Evolutionary conservation across 2,797 vertebrate species (phyloP).

Genomic region (Rhodeus uyekii): DNA sequence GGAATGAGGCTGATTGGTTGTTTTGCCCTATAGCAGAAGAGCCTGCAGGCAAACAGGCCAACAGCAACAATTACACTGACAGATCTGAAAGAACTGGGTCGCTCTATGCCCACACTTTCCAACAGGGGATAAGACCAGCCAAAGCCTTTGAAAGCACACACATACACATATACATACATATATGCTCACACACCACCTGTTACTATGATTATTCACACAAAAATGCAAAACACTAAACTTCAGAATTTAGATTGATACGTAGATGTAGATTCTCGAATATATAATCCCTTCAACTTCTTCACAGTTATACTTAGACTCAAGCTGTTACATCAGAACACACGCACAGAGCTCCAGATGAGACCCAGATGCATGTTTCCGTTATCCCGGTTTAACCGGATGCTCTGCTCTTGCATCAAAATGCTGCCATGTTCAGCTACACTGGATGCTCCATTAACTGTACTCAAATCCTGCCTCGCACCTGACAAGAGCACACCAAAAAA

Average conservation of each 20-base stretch:
- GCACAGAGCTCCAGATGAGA: conserved; percentile 33
- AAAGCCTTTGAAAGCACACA: conserved; percentile 73
- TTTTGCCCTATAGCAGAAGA: conserved; percentile 43
- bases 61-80: conserved; percentile 78
- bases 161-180: conserved; percentile 53
- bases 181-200: conserved; percentile 3
- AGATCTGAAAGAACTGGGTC: conserved; percentile 81
- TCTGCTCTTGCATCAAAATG: neutral
- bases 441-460: neutral
- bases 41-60: conserved; percentile 76
- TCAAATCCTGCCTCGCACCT: conserved; percentile 1
- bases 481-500: conserved; percentile 3
- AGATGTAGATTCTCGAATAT: neutral
- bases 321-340: conserved; percentile 30
- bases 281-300: conserved; percentile 18
- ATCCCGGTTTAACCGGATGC: conserved; percentile 7
- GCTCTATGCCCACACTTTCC: conserved; percentile 73
- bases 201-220: neutral
- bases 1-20: conserved; percentile 36
- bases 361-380: neutral
- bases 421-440: conserved; percentile 1
- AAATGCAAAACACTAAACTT: neutral
- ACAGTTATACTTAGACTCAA: conserved; percentile 21
- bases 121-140: conserved; percentile 75
- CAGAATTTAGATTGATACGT: conserved; percentile 10